A percentile compares a stretch with the other conserved stretches of the same genome.
phyloP scores from a whole-genome alignment of 2,797 vertebrate genomes.

The Darevskia nairensis region DNA sequence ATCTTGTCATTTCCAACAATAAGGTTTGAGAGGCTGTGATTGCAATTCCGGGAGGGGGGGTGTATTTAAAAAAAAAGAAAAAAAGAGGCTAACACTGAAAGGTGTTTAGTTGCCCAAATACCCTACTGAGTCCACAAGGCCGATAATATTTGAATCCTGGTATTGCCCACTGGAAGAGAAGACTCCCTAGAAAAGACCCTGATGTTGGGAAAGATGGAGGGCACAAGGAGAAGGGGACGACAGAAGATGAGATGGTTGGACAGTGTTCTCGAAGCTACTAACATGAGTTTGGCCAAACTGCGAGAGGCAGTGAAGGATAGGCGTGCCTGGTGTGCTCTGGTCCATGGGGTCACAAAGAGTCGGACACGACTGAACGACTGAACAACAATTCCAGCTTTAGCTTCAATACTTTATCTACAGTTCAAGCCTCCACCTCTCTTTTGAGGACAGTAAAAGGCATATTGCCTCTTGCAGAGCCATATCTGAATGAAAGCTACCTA shows the following conservation, averaged over 20 bases:
- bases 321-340: too few species aligned
- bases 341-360: too few species aligned
- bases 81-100: neutral
- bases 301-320: too few species aligned
- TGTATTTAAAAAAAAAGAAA: neutral
- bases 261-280: too few species aligned
- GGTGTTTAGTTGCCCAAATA: neutral
- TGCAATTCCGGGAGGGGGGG: neutral
- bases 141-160: neutral
- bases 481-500: neutral
- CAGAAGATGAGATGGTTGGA: too few species aligned
- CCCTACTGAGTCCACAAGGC: neutral
- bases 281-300: too few species aligned
- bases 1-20: slow-evolving; percentile 12
- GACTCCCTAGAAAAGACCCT: too few species aligned
- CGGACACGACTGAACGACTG: too few species aligned
- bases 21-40: neutral
- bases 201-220: too few species aligned
- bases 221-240: too few species aligned
- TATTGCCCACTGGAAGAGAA: neutral
- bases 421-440: neutral
- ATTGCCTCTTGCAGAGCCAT: neutral
- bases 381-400: neutral
- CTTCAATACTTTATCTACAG: neutral
- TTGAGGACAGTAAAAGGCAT: neutral